A percentile compares a stretch with the other conserved stretches of the same genome.
These are phyloP conservation scores for Tetramorium alpestre DNA, from an alignment of 1,140 invertebrate species.

Conservation along the genomic window DNA sequence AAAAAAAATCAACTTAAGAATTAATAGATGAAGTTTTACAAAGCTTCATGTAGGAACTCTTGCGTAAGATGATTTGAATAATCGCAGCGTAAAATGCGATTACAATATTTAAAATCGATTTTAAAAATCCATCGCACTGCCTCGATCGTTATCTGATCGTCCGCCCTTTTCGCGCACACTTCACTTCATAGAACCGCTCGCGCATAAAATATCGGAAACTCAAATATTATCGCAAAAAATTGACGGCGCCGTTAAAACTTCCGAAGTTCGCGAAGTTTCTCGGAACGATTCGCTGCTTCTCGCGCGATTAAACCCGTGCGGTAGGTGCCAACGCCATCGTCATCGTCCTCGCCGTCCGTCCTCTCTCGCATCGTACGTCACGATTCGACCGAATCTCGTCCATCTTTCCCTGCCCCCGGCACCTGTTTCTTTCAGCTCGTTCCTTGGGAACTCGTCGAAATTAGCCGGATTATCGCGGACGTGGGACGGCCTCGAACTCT, in stretches of 20 bases:
- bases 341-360: neutral
- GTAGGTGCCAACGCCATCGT: conserved; percentile 37
- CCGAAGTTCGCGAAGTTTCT: conserved; percentile 6
- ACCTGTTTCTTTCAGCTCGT: conserved; percentile 54
- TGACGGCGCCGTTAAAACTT: conserved; percentile 47
- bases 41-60: neutral
- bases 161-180: conserved; percentile 15
- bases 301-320: conserved; percentile 49
- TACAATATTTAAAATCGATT: neutral
- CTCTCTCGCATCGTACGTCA: conserved; percentile 48
- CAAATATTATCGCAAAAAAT: conserved; percentile 50
- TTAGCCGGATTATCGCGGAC: conserved; percentile 70
- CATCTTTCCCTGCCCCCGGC: conserved; percentile 56
- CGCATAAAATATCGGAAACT: conserved; percentile 41
- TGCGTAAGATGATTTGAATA: conserved; percentile 19
- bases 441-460: conserved; percentile 63
- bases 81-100: neutral
- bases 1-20: neutral
- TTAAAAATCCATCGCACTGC: neutral
- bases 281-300: conserved; percentile 34
- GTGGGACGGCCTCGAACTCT: conserved; percentile 70
- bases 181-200: neutral
- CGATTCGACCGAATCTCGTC: conserved; percentile 59
- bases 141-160: conserved; percentile 8
- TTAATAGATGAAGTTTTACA: neutral